These are phyloP conservation scores for Myotis daubentonii DNA, from an alignment of 2,797 vertebrate genomes.

Conservation along the genomic window DNA sequence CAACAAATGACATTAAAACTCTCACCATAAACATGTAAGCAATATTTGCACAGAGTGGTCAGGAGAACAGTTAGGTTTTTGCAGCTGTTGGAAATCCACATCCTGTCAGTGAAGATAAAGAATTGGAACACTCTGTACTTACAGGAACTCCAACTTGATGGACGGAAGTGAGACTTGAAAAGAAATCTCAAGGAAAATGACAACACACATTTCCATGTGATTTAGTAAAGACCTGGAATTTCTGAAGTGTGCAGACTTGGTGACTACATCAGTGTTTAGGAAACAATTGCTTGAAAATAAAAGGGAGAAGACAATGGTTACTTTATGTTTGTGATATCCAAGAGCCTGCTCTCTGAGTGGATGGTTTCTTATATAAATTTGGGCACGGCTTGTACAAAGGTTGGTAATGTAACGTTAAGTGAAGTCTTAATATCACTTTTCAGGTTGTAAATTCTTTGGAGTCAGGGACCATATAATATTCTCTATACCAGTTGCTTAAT, in stretches of 20 bases:
- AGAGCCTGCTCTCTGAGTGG: background rate
- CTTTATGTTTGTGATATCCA: constrained; percentile 45
- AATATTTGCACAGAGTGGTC: background rate
- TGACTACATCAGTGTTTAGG: constrained; percentile 47
- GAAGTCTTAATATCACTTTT: constrained; percentile 41
- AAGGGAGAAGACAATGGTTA: constrained; percentile 44
- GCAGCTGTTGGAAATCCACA: background rate
- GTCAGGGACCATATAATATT: background rate
- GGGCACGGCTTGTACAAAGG: background rate
- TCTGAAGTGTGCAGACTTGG: constrained; percentile 39
- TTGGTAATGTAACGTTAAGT: background rate
- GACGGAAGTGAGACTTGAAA: constrained; percentile 48
- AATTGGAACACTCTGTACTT: constrained; percentile 33
- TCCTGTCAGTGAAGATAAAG: constrained; percentile 22
- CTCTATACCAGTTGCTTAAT: background rate
- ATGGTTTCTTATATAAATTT: background rate
- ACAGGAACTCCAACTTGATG: background rate
- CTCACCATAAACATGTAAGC: background rate
- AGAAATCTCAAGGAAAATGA: constrained; percentile 47
- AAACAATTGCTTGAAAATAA: constrained; percentile 58
- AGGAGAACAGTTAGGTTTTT: background rate
- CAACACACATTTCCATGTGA: constrained; percentile 33
- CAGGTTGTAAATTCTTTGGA: constrained; percentile 16
- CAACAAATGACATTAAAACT: constrained; percentile 12
- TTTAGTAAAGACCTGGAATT: constrained; percentile 27